Conservation (phyloP, 2,797 vertebrate species). For the Danio choprae region DNA sequence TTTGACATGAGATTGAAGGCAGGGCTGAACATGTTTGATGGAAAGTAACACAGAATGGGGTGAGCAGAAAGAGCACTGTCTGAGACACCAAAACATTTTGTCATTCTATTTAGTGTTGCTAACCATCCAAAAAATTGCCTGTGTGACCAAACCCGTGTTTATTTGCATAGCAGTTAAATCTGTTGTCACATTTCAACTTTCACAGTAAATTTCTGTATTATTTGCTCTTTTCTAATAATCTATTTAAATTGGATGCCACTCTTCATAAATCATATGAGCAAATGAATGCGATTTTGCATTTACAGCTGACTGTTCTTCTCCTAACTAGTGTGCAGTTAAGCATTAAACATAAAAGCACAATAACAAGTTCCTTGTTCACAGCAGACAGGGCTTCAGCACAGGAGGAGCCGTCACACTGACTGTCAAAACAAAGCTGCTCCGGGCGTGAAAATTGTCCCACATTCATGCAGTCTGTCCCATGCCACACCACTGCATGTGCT, state of each 20-base stretch:
- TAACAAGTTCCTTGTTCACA: slow-evolving; percentile 12
- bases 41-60: not conserved
- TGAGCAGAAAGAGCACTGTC: too few species aligned
- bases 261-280: slow-evolving; percentile 12
- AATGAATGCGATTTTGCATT: slow-evolving; percentile 17
- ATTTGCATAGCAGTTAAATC: not conserved
- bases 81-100: not conserved
- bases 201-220: not conserved
- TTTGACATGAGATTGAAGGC: not conserved
- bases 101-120: not conserved
- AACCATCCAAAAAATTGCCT: not conserved
- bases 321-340: slow-evolving; percentile 13
- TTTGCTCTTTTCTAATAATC: not conserved
- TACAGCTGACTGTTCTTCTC: not conserved
- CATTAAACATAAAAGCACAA: slow-evolving; percentile 5
- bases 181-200: not conserved
- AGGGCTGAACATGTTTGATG: not conserved
- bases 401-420: slow-evolving; percentile 32
- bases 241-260: not conserved
- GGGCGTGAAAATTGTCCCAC: slow-evolving; percentile 20
- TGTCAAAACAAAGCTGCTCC: slow-evolving; percentile 39
- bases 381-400: slow-evolving; percentile 22
- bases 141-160: not conserved
- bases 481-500: slow-evolving; percentile 23
- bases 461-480: slow-evolving; percentile 36